Evolutionary conservation across 2,113 vertebrate genomes (phyloP), one percentile per base, ranked within the genome.

Genomic region (Stigmatopora argus): DNA sequence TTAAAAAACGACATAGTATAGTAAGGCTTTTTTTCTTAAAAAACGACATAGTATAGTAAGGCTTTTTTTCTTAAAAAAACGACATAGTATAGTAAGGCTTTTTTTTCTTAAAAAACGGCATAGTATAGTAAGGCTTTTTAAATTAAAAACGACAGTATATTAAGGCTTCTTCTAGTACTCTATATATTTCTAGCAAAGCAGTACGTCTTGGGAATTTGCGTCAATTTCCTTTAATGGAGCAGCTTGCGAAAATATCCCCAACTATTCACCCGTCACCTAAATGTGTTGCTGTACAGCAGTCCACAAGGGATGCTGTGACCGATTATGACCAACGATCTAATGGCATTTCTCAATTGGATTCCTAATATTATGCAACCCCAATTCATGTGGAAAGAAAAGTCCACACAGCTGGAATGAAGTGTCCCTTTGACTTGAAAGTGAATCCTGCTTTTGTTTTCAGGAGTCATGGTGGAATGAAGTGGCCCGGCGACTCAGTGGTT

Each of bases 301-400:
- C 71, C 62, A 59, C 44, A 41, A 13, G 68, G 48, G 60, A 69
- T 62, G 15, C 18, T 26, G 34, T 59, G 67, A 46, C 67, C 62
- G 48, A 63, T 47, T 38, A 51, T 55, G 23, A 21, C 35, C 11
- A 48, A n/a, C 53, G 66, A 35, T 45, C 65, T 61, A 59, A 7
- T 12, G 23, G 35, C 4, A 41, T 67, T 55, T 0, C 23, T 49
- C 61, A 56, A 44, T 52, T 51, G 66, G n/a, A 59, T 21, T 5
- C 67, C 34, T 69, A 51, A 5, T 47, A 47, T 47, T 55, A 46
- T 46, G 1, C 7, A 71, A 69, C 69, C 14, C 5, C 41, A 59
- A 64, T 46, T 44, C 53, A 69, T 58, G 68, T 31, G 6, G 53
- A 52, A 65, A 64, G 59, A 48, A n/a, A 38, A 35, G 18, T 8